Evolutionary conservation across 1,140 invertebrate genomes (phyloP).

Genomic region (Caerostris darwini): DNA sequence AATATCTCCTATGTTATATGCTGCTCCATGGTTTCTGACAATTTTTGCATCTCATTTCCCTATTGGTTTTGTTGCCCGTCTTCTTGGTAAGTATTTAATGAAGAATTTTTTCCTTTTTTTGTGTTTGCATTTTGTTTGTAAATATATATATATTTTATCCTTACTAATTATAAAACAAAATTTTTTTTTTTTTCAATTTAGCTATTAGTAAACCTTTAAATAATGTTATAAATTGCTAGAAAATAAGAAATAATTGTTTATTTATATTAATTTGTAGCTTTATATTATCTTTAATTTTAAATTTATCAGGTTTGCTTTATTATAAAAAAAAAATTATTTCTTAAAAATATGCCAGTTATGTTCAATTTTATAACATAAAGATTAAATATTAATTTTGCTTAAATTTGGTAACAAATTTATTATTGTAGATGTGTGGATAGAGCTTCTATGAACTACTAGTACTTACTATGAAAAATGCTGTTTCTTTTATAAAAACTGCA

Average conservation of each 20-base stretch:
- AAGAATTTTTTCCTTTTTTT: no score
- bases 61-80: constrained; percentile 94
- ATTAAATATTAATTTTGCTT: no score
- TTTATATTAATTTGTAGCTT: no score
- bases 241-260: no score
- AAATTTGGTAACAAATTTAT: no score
- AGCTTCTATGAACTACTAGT: no score
- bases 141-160: neutral
- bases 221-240: no score
- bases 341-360: no score
- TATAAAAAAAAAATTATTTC: no score
- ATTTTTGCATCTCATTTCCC: constrained; percentile 98
- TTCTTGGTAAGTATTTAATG: constrained; percentile 88
- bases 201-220: no score
- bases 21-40: constrained; percentile 97
- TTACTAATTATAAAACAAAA: neutral
- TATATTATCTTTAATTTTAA: neutral
- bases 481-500: neutral
- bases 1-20: constrained; percentile 95
- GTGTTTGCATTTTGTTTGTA: neutral
- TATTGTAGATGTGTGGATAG: no score
- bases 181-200: neutral
- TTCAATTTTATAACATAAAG: no score
- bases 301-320: neutral
- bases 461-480: neutral